Conservation (phyloP, 2,113 vertebrate genomes). For the Gadus macrocephalus region DNA sequence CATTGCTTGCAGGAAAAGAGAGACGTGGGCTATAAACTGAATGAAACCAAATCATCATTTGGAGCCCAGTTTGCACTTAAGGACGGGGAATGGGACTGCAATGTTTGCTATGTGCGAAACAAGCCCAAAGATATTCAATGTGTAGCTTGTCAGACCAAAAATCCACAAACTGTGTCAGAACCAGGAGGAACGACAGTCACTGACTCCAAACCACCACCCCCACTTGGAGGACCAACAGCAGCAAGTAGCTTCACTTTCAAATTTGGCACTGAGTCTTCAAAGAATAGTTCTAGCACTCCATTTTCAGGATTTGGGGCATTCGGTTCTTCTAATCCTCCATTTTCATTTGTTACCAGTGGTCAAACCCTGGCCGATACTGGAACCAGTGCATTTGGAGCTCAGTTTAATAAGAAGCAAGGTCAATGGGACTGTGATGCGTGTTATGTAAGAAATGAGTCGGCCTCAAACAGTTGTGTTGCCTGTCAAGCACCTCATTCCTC, state of each 20-base stretch:
- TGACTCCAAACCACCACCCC: constrained; percentile 50
- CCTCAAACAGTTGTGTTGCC: constrained; percentile 66
- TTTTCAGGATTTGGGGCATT: constrained; percentile 67
- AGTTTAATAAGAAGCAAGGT: constrained; percentile 62
- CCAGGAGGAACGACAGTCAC: constrained; percentile 31
- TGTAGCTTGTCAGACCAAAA: constrained; percentile 70
- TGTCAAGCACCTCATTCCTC: constrained; percentile 62
- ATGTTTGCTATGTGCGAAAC: constrained; percentile 77
- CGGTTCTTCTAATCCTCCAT: constrained; percentile 56
- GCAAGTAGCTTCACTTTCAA: constrained; percentile 60
- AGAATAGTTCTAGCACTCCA: constrained; percentile 31
- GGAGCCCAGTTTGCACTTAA: constrained; percentile 75
- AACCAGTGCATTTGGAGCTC: constrained; percentile 52
- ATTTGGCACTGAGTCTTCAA: constrained; percentile 67
- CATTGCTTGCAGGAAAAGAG: constrained; percentile 33
- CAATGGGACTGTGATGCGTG: constrained; percentile 78
- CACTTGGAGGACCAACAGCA: constrained; percentile 12
- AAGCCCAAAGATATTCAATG: constrained; percentile 65
- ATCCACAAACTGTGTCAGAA: constrained; percentile 54
- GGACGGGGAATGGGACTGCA: constrained; percentile 83
- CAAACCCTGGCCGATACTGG: constrained; percentile 37
- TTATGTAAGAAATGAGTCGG: constrained; percentile 67
- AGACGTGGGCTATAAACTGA: constrained; percentile 18
- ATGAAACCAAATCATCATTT: constrained; percentile 39
- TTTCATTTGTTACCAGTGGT: constrained; percentile 68